Conservation (phyloP, 1,140 invertebrate species). For the Leptinotarsa defecta region DNA sequence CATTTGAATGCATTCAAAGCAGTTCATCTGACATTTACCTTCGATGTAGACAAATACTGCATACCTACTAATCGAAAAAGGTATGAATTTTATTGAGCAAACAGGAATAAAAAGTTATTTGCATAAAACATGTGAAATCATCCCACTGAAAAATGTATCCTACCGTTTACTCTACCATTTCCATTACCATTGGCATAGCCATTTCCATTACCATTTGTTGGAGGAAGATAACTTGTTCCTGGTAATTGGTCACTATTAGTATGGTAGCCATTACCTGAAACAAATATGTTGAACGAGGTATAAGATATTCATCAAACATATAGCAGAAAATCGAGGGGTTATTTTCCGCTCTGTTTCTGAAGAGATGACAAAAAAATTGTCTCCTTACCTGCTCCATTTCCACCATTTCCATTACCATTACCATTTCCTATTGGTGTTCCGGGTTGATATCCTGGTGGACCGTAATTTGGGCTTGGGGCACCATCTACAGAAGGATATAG, state of each 20-base stretch:
- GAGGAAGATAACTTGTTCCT: slow-evolving; percentile 44
- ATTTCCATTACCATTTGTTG: slow-evolving; percentile 35
- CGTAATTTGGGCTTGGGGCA: slow-evolving; percentile 42
- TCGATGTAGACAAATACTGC: too few species aligned
- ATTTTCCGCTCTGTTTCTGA: too few species aligned
- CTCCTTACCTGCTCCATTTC: slow-evolving; percentile 19
- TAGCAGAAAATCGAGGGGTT: too few species aligned
- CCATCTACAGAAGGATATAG: slow-evolving; percentile 36
- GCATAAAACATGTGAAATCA: too few species aligned
- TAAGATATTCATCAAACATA: neutral
- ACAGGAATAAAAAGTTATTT: too few species aligned
- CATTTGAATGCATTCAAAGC: too few species aligned
- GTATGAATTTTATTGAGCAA: too few species aligned
- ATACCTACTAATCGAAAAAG: too few species aligned
- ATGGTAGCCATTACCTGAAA: slow-evolving; percentile 36
- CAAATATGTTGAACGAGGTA: neutral
- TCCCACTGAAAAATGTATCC: neutral
- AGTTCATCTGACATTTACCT: too few species aligned
- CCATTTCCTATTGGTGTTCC: slow-evolving; percentile 54
- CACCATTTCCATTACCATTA: slow-evolving; percentile 38
- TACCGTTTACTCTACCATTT: slow-evolving; percentile 30
- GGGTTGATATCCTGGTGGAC: slow-evolving; percentile 56
- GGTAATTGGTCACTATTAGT: slow-evolving; percentile 35
- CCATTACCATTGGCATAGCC: slow-evolving; percentile 34
- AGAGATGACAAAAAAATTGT: too few species aligned